Evolutionary conservation across 1,140 invertebrate genomes (phyloP), one percentile per base, ranked within the genome.

Genomic region (Polyergus mexicanus): DNA sequence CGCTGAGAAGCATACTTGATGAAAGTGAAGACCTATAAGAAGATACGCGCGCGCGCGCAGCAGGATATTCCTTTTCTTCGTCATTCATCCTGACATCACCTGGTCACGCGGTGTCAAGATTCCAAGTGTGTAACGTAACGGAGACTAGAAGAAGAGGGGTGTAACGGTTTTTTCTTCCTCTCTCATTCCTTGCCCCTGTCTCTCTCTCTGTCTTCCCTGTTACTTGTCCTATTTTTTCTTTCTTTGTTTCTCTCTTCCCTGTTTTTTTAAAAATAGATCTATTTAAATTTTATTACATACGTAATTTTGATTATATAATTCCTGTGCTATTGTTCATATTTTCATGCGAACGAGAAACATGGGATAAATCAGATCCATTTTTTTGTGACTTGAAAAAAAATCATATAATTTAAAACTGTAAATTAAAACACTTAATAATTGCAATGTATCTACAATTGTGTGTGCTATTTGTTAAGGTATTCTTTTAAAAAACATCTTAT

Each of bases 161-260:
- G 74, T 94, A 94, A 94, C 94, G 94, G 94, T 90, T 91, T 92
- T 93, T 93, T 92, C 80, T 85, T 68, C 51, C 80, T 89, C 41
- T 56, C 63, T 19, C 35, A 19, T 47, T 85, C 68, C 83, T 38
- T 38, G 7, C 65, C 47, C 47, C 35, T 58, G 58, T 13, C 56
- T 88, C 69, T 74, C 69, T 74, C 87, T 85, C 22, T 89, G 71
- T 85, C 54, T 32, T 86, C 77, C 81, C 72, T 86, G 66, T 80
- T 47, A 83, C 28, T 10, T 83, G 78, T 60, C 68, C 78, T n/a
- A 83, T 54, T 83, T 38, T 41, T 11, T 63, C 16, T 60, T 19
- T 65, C 32, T 10, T n/a, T n/a, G 68, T 51, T 83, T 51, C 19
- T n/a, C 25, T 13, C 32, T 71, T 38, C 66, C 32, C 41, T 56